Conservation (phyloP, 2,113 vertebrate species). For the Seriola dumerili region DNA sequence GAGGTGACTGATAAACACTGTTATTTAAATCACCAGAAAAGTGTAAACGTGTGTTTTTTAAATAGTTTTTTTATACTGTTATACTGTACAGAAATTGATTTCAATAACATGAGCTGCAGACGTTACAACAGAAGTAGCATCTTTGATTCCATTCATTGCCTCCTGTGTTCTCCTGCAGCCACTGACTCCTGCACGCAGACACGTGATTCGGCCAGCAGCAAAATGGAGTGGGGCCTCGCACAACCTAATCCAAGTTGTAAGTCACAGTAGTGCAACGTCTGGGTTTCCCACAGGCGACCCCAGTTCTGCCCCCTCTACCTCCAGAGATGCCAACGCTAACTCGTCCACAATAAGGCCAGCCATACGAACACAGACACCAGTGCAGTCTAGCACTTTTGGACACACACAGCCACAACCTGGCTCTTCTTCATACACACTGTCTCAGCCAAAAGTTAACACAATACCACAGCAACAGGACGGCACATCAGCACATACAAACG, state of each 20-base stretch:
- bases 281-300: constrained; percentile 3
- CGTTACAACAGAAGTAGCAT: not conserved
- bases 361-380: constrained; percentile 33
- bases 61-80: no score
- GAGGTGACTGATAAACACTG: constrained; percentile 81
- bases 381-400: constrained; percentile 29
- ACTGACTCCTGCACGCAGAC: constrained; percentile 63
- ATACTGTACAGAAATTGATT: not conserved
- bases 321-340: constrained; percentile 62
- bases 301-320: constrained; percentile 67
- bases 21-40: not conserved
- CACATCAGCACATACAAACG: constrained; percentile 29
- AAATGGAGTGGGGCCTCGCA: constrained; percentile 54
- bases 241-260: constrained; percentile 36
- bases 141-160: not conserved
- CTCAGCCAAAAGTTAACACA: constrained; percentile 53
- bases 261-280: constrained; percentile 42
- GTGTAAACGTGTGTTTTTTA: not conserved
- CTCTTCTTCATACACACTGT: constrained; percentile 34
- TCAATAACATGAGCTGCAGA: not conserved
- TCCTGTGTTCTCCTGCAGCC: constrained; percentile 53
- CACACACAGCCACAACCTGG: constrained; percentile 41
- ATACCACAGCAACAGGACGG: constrained; percentile 34
- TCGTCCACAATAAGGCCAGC: constrained; percentile 28
- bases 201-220: constrained; percentile 78